A percentile compares a stretch with the other conserved stretches of the same genome.
These are phyloP conservation scores for Sarcophaga carnaria DNA, from an alignment of 2,888 invertebrate species.

Conservation along the genomic window DNA sequence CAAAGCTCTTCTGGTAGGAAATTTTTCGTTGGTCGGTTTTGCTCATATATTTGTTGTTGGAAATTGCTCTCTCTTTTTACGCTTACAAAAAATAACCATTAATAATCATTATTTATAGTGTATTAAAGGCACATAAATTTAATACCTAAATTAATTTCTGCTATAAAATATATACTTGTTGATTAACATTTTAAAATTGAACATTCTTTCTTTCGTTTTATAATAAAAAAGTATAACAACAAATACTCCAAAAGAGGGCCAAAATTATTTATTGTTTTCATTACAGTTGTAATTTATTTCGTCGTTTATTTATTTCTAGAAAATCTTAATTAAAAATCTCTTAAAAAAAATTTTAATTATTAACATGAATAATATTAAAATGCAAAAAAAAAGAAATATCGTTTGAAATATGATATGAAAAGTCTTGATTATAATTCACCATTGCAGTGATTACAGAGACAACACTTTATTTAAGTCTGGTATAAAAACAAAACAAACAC, in stretches of 20 bases:
- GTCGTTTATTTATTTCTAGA: not conserved
- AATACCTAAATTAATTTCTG: conserved; percentile 16
- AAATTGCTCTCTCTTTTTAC: not conserved
- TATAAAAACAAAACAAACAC: conserved; percentile 15
- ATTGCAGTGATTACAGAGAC: conserved; percentile 36
- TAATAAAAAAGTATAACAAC: not conserved
- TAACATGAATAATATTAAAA: not conserved
- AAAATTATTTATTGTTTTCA: conserved; percentile 55
- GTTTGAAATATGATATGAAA: conserved; percentile 55
- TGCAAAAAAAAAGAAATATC: not conserved
- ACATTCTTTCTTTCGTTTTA: conserved; percentile 23
- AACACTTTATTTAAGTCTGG: conserved; percentile 13
- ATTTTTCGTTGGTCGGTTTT: too few species aligned
- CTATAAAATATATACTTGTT: conserved; percentile 39
- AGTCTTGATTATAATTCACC: conserved; percentile 23
- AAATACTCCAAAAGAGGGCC: conserved; percentile 5
- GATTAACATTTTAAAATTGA: conserved; percentile 29
- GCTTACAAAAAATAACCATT: conserved; percentile 18
- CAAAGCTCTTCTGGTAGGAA: too few species aligned
- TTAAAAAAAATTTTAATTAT: conserved; percentile 10
- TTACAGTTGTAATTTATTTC: conserved; percentile 21
- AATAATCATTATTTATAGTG: conserved; percentile 24
- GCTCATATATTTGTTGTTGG: too few species aligned
- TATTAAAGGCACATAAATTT: conserved; percentile 31
- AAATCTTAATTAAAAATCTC: conserved; percentile 46